phyloP scores from a whole-genome alignment of 2,888 invertebrate genomes.

The Gari tellinella region DNA sequence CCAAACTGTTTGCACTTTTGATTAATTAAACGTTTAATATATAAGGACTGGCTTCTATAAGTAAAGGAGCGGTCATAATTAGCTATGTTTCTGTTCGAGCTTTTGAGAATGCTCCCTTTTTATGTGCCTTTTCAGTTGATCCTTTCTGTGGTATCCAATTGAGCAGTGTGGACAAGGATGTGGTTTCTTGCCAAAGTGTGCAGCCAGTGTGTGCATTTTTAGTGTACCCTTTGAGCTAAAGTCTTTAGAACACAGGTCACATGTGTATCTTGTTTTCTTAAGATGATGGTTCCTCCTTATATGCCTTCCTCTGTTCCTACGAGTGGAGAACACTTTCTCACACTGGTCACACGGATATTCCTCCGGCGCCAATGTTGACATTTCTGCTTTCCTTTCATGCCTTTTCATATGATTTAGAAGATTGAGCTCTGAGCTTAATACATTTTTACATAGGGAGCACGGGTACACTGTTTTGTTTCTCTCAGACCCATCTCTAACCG shows the following conservation, averaged over 20 bases:
- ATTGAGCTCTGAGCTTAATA: no score
- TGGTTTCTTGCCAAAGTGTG: conserved; percentile 7
- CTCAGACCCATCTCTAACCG: background rate
- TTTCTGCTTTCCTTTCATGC: no score
- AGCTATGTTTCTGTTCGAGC: no score
- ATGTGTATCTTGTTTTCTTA: background rate
- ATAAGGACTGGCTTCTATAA: no score
- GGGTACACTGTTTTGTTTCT: no score
- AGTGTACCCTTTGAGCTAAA: conserved; percentile 4
- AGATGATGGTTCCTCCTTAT: background rate
- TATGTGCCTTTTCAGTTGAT: background rate
- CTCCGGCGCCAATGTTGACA: no score
- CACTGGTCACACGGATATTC: conserved; percentile 4
- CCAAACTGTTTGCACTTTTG: no score
- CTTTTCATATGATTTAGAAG: no score
- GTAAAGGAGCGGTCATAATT: no score
- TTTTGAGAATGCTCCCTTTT: no score
- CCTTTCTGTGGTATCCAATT: background rate
- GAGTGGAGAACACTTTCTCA: background rate
- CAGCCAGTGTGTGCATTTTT: conserved; percentile 7
- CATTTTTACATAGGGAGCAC: no score
- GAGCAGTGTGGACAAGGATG: conserved; percentile 4
- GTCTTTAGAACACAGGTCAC: conserved; percentile 17
- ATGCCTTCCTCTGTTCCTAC: conserved; percentile 9
- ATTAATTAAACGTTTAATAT: no score